Conservation (phyloP, 2,797 vertebrate species). For the Coilia nasus region DNA sequence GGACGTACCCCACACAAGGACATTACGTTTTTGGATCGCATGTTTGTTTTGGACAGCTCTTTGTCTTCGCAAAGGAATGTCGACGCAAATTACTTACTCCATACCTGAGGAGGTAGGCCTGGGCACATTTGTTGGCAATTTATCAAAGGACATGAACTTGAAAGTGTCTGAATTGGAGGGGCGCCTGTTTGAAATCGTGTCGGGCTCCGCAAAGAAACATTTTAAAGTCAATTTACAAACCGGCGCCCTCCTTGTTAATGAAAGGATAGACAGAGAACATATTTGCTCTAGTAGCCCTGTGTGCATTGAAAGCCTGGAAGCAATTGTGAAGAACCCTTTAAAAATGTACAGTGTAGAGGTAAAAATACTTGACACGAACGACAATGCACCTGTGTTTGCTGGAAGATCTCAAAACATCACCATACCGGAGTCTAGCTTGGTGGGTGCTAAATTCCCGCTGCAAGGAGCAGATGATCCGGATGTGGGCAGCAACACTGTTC, state of each 20-base stretch:
- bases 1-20: neutral
- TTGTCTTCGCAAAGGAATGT: slow-evolving; percentile 39
- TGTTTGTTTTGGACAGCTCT: slow-evolving; percentile 37
- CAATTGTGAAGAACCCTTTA: slow-evolving; percentile 52
- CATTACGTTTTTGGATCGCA: slow-evolving; percentile 26
- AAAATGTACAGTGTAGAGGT: slow-evolving; percentile 54
- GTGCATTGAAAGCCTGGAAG: slow-evolving; percentile 57
- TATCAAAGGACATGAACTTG: slow-evolving; percentile 58
- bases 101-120: slow-evolving; percentile 59
- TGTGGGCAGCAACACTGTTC: slow-evolving; percentile 49
- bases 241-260: slow-evolving; percentile 50
- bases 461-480: slow-evolving; percentile 49
- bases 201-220: slow-evolving; percentile 52
- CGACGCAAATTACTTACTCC: slow-evolving; percentile 59
- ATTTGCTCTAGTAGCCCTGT: slow-evolving; percentile 49
- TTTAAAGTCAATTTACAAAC: slow-evolving; percentile 57
- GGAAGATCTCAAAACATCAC: slow-evolving; percentile 48
- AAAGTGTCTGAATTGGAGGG: slow-evolving; percentile 53
- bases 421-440: slow-evolving; percentile 55
- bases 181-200: slow-evolving; percentile 55
- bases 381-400: slow-evolving; percentile 41
- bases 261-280: slow-evolving; percentile 58
- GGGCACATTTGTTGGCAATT: slow-evolving; percentile 61
- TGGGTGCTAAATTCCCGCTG: slow-evolving; percentile 54
- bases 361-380: slow-evolving; percentile 53